These are phyloP conservation scores for Onychomys leucogaster DNA, from an alignment of 2,797 vertebrate genomes.

Conservation along the genomic window DNA sequence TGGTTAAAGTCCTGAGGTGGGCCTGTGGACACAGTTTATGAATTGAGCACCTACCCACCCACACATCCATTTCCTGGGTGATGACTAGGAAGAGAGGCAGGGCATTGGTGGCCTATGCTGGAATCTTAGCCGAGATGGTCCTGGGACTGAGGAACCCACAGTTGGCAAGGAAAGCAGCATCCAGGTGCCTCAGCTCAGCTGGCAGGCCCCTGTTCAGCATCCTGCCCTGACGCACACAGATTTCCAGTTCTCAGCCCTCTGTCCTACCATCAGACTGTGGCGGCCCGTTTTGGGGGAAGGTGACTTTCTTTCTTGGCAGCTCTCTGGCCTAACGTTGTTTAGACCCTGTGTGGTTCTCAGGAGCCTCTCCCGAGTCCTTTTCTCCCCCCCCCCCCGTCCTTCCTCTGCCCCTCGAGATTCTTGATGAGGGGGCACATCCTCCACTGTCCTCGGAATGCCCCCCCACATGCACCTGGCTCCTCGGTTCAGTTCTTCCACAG, in stretches of 20 bases:
- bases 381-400: neutral
- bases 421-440: neutral
- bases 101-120: neutral
- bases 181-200: neutral
- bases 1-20: neutral
- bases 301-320: neutral
- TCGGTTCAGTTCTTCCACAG: neutral
- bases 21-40: neutral
- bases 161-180: neutral
- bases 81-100: neutral
- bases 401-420: neutral
- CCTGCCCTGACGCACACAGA: neutral
- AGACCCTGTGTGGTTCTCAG: neutral
- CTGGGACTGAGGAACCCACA: neutral
- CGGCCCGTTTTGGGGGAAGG: neutral
- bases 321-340: neutral
- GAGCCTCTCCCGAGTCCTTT: fast-evolving
- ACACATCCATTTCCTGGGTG: neutral
- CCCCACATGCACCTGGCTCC: neutral
- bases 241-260: neutral
- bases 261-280: neutral
- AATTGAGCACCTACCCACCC: no score
- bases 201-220: neutral
- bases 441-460: neutral
- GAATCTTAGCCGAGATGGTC: conserved; percentile 54